Evolutionary conservation across 2,888 invertebrate genomes (phyloP).

Genomic region (Thecocarcelia acutangulata): DNA sequence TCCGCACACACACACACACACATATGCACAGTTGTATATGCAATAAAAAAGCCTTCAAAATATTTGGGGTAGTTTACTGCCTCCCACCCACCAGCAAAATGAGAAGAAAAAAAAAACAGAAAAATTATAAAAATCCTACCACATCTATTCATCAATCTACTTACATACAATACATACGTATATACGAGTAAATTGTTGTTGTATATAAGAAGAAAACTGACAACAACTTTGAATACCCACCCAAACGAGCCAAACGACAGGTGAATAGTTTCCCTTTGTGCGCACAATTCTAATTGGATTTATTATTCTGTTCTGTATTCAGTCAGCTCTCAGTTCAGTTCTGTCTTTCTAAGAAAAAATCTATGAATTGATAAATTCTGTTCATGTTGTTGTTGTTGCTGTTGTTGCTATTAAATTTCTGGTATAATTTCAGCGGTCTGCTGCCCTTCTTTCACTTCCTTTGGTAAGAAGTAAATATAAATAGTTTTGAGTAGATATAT

Average conservation of each 20-base stretch:
- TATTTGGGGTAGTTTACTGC: constrained; percentile 34
- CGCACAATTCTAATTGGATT: constrained; percentile 77
- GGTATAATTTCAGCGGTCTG: constrained; percentile 49
- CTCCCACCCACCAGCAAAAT: constrained; percentile 24
- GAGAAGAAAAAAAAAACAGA: not conserved
- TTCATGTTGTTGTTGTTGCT: constrained; percentile 19
- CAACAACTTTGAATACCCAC: constrained; percentile 14
- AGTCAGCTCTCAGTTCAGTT: constrained; percentile 34
- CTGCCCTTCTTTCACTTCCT: constrained; percentile 29
- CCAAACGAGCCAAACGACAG: constrained; percentile 41
- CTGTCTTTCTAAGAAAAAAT: constrained; percentile 75
- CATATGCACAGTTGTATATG: not conserved
- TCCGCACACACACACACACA: not conserved
- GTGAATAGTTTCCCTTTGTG: constrained; percentile 70
- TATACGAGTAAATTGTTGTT: constrained; percentile 39
- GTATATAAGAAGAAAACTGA: constrained; percentile 32
- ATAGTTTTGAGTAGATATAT: constrained; percentile 36
- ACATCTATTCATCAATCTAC: constrained; percentile 41
- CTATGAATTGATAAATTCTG: constrained; percentile 70
- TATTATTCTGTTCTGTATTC: constrained; percentile 75
- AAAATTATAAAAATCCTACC: constrained; percentile 42
- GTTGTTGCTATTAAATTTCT: constrained; percentile 55
- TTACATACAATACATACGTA: too few species aligned
- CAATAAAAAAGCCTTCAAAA: constrained; percentile 53
- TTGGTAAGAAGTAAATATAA: constrained; percentile 27